phyloP scores from a whole-genome alignment of 37 sponge, comb jelly and placozoan genomes.

The Halichondria panicea region DNA sequence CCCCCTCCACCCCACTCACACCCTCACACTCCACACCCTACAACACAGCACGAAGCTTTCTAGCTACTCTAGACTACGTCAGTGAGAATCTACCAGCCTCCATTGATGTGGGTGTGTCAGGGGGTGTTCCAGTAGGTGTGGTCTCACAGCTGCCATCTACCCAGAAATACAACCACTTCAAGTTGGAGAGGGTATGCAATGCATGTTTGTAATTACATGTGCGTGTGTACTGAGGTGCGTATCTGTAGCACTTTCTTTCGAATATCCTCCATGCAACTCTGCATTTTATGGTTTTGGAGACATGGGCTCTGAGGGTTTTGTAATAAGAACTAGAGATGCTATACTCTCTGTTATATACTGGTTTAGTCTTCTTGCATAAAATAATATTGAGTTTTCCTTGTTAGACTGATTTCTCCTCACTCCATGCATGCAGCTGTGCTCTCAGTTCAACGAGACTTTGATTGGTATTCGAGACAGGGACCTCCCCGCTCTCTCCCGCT shows the following conservation, averaged over 20 bases:
- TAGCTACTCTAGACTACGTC: background rate
- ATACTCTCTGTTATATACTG: no score
- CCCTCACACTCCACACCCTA: constrained; percentile 6
- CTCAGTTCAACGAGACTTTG: constrained; percentile 10
- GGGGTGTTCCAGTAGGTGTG: no score
- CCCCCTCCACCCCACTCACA: background rate
- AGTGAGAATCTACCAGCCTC: background rate
- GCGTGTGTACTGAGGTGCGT: no score
- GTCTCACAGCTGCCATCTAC: background rate
- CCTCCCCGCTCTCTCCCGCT: background rate
- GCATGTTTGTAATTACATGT: background rate
- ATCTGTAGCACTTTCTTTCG: no score
- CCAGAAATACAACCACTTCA: background rate
- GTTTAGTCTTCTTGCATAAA: no score
- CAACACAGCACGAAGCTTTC: no score
- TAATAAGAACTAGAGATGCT: no score
- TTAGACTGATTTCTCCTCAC: background rate
- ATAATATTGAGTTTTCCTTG: no score
- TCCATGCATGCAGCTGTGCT: background rate
- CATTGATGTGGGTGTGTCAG: background rate
- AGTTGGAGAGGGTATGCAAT: background rate
- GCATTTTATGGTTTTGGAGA: no score
- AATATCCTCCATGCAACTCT: no score
- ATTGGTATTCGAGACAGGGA: background rate
- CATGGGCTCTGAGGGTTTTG: no score